phyloP scores from a whole-genome alignment of 2,888 invertebrate genomes.

The Rhodophaea formosa region DNA sequence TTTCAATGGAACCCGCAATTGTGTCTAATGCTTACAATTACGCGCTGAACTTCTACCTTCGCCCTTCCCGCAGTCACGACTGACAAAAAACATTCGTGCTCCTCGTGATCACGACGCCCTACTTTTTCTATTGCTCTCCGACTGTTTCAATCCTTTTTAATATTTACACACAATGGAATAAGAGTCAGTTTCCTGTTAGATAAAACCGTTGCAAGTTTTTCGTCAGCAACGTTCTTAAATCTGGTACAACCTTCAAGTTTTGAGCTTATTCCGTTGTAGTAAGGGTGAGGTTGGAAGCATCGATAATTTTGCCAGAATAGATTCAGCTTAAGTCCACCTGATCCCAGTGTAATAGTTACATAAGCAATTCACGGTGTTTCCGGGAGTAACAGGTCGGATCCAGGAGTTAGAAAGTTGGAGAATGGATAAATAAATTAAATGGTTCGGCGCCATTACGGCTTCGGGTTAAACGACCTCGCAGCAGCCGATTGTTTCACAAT shows the following conservation, averaged over 20 bases:
- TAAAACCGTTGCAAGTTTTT: conserved; percentile 31
- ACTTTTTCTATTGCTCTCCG: conserved; percentile 50
- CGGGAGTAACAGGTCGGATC: conserved; percentile 41
- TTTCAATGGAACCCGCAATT: conserved; percentile 43
- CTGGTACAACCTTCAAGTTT: conserved; percentile 37
- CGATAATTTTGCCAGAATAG: conserved; percentile 32
- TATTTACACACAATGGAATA: conserved; percentile 35
- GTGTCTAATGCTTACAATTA: conserved; percentile 55
- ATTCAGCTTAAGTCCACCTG: conserved; percentile 44
- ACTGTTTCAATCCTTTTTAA: conserved; percentile 27
- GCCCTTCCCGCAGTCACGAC: conserved; percentile 53
- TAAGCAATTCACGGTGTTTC: conserved; percentile 55
- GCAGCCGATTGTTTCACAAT: conserved; percentile 14
- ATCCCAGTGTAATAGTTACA: conserved; percentile 52
- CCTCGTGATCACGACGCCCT: conserved; percentile 60
- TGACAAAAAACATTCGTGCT: conserved; percentile 39
- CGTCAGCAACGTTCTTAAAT: conserved; percentile 33
- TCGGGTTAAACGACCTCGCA: conserved; percentile 20
- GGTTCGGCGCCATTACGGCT: conserved; percentile 23
- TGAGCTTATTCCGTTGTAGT: conserved; percentile 34
- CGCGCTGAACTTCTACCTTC: conserved; percentile 53
- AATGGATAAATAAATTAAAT: conserved; percentile 38
- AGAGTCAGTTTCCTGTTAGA: conserved; percentile 33
- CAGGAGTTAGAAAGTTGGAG: conserved; percentile 45
- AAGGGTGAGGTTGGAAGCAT: conserved; percentile 35